Evolutionary conservation across 2,113 vertebrate species (phyloP).

Genomic region (Elanus axillaris): DNA sequence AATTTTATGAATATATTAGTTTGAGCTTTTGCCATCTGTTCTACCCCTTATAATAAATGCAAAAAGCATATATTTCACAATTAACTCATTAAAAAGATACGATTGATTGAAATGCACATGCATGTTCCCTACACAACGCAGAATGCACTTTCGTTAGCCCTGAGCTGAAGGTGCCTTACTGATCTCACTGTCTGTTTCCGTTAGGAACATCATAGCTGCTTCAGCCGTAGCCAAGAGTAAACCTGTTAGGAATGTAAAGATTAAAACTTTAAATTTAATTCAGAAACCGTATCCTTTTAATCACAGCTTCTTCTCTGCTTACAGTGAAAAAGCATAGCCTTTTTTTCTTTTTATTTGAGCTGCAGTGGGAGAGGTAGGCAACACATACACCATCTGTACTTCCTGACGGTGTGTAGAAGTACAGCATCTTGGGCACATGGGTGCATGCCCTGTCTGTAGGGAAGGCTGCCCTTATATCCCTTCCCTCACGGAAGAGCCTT

Average conservation of each 20-base stretch:
- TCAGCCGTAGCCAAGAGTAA: background rate
- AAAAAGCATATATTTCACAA: slow-evolving; percentile 34
- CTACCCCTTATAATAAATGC: slow-evolving; percentile 14
- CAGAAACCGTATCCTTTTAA: background rate
- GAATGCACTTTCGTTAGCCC: rapidly evolving
- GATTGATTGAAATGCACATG: slow-evolving; percentile 24
- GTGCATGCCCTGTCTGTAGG: background rate
- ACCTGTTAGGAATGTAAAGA: background rate
- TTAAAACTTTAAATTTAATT: background rate
- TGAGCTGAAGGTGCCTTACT: background rate
- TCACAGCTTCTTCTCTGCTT: background rate
- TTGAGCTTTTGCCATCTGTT: slow-evolving; percentile 59
- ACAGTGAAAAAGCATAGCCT: background rate
- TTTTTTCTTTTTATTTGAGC: background rate
- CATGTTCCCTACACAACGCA: background rate
- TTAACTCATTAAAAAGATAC: slow-evolving; percentile 47
- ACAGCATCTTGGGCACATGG: background rate
- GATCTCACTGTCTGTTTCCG: rapidly evolving
- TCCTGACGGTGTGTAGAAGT: background rate
- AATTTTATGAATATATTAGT: slow-evolving; percentile 44
- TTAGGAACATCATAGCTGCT: background rate
- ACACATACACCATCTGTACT: rapidly evolving
- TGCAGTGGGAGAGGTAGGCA: background rate
- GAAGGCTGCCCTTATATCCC: too few relatives aligned
- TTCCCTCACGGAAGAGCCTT: background rate